These are phyloP conservation scores for Erebia aethiops DNA, from an alignment of 2,888 invertebrate species.

Conservation along the genomic window DNA sequence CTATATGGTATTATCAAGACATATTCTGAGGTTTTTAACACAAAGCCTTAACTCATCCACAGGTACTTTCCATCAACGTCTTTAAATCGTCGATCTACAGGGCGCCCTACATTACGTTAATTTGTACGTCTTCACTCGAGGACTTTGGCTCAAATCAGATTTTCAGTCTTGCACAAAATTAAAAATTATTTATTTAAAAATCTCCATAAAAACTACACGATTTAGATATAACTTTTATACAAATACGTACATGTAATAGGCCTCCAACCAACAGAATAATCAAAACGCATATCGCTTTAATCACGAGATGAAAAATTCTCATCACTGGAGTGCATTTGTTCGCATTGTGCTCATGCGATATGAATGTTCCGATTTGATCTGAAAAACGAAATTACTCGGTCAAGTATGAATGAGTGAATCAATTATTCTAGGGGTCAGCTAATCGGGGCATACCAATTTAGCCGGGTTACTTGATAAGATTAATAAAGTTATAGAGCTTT, in stretches of 20 bases:
- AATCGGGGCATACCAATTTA: constrained; percentile 6
- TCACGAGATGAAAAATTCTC: constrained; percentile 26
- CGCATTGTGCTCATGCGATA: constrained; percentile 22
- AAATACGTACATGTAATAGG: not conserved
- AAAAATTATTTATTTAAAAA: too few relatives aligned
- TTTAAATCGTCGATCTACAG: too few relatives aligned
- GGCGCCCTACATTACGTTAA: too few relatives aligned
- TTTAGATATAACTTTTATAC: not conserved
- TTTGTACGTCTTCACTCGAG: too few relatives aligned
- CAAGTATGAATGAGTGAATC: constrained; percentile 15
- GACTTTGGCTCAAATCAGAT: too few relatives aligned
- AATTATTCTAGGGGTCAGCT: constrained; percentile 24
- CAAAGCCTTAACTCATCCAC: too few relatives aligned
- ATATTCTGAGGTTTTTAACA: too few relatives aligned
- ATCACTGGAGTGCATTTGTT: constrained; percentile 23
- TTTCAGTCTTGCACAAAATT: too few relatives aligned
- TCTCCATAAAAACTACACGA: too few relatives aligned
- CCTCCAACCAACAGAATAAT: not conserved
- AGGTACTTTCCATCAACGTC: too few relatives aligned
- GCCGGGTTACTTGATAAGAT: not conserved
- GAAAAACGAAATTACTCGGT: constrained; percentile 18
- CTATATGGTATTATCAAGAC: too few relatives aligned
- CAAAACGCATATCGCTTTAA: constrained; percentile 13
- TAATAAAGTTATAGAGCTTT: not conserved
- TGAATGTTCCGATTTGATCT: constrained; percentile 17